Conservation (phyloP, 2,888 invertebrate species). For the Tetranychus truncatus region DNA sequence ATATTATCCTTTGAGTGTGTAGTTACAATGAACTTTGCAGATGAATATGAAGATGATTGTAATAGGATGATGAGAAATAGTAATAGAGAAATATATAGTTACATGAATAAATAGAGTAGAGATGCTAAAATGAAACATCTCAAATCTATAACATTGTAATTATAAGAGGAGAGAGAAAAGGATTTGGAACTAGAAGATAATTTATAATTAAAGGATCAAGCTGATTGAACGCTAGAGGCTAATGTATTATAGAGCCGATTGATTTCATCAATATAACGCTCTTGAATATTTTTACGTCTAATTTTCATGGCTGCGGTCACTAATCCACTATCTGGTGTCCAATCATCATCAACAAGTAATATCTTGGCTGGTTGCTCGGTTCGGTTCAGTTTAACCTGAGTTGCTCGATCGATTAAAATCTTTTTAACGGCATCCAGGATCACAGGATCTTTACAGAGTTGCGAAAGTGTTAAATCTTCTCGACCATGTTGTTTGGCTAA, state of each 20-base stretch:
- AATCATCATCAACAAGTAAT: constrained; percentile 35
- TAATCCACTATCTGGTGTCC: constrained; percentile 39
- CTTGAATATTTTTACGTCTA: constrained; percentile 37
- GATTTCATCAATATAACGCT: constrained; percentile 34
- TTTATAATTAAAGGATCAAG: background rate
- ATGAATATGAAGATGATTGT: background rate
- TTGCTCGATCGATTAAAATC: constrained; percentile 10
- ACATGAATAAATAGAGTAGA: background rate
- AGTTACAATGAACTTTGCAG: background rate
- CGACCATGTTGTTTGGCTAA: constrained; percentile 14
- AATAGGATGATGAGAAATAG: background rate
- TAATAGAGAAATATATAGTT: background rate
- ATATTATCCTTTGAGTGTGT: background rate
- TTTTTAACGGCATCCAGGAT: constrained; percentile 14
- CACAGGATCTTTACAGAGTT: constrained; percentile 24
- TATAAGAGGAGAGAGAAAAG: background rate
- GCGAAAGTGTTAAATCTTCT: constrained; percentile 18
- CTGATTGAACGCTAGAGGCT: background rate
- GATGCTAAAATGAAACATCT: background rate
- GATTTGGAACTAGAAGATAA: background rate
- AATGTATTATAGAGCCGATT: constrained; percentile 31
- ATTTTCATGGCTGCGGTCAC: constrained; percentile 40
- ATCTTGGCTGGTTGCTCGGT: constrained; percentile 29
- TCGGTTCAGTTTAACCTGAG: constrained; percentile 13
- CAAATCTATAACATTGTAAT: background rate